A percentile compares a stretch with the other conserved stretches of the same genome.
These are phyloP conservation scores for Pterobdella sp. DNA, from an alignment of 2,888 invertebrate genomes.

Conservation along the genomic window DNA sequence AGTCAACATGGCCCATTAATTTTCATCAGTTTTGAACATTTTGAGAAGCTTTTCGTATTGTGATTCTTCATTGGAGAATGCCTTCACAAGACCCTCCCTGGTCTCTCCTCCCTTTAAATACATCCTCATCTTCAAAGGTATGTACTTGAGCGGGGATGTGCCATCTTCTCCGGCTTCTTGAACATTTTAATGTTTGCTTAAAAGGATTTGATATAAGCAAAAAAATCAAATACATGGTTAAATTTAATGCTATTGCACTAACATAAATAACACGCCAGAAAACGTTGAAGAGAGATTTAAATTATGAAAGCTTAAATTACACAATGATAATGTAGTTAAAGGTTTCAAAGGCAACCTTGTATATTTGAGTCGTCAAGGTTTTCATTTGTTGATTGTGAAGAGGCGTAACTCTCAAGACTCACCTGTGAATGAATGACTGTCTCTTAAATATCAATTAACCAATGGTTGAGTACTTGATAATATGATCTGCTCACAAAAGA, in stretches of 20 bases:
- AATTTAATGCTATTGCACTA: background rate
- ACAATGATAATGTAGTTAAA: background rate
- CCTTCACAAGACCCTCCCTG: slow-evolving; percentile 37
- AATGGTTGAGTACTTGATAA: too few species aligned
- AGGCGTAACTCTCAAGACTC: too few species aligned
- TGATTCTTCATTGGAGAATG: background rate
- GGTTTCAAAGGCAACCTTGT: background rate
- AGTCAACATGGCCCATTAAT: too few species aligned
- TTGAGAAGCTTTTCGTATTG: background rate
- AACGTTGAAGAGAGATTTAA: background rate
- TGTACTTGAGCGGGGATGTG: background rate
- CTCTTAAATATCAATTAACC: too few species aligned
- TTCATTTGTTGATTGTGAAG: too few species aligned
- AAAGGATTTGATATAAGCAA: background rate
- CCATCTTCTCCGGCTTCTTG: background rate
- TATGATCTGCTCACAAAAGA: too few species aligned
- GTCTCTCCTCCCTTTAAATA: slow-evolving; percentile 40
- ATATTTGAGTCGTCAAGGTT: background rate
- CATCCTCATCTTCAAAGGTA: slow-evolving; percentile 41
- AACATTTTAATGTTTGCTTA: background rate
- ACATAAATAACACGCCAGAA: background rate
- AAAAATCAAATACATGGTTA: background rate
- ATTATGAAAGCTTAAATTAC: background rate
- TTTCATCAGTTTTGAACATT: background rate
- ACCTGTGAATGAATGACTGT: too few species aligned